Percentiles rank a stretch among this genome's conserved stretches.
Evolutionary conservation across 2,888 invertebrate genomes (phyloP).

Genomic region (Petrolisthes manimaculis): DNA sequence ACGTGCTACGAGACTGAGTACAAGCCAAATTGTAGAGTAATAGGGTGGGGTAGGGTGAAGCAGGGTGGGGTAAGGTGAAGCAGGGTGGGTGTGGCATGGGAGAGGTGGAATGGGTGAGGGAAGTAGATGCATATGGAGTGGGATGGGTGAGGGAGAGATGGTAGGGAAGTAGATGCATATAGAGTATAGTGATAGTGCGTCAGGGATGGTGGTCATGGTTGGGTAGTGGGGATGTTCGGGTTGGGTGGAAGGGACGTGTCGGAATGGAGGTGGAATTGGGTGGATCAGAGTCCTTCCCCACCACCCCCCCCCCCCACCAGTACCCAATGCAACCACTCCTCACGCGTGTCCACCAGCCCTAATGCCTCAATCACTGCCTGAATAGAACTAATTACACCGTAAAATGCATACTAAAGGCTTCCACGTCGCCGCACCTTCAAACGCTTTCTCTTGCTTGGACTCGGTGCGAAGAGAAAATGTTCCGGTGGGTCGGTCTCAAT

Average conservation of each 20-base stretch:
- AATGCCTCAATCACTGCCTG: constrained; percentile 53
- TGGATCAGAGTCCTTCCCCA: not conserved
- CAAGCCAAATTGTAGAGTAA: not conserved
- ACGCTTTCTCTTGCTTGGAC: constrained; percentile 40
- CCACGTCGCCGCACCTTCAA: constrained; percentile 31
- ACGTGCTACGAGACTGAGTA: not conserved
- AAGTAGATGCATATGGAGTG: not conserved
- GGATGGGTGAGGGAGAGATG: not conserved
- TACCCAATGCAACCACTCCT: not conserved
- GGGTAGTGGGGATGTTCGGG: not conserved
- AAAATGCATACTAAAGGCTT: constrained; percentile 53
- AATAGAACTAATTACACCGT: constrained; percentile 57
- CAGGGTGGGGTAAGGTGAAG: not conserved
- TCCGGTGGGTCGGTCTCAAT: too few relatives aligned
- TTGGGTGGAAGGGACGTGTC: not conserved
- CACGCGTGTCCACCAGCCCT: constrained; percentile 44
- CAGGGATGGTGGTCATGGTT: not conserved
- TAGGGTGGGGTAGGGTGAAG: not conserved
- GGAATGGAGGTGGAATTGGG: not conserved
- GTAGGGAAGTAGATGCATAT: not conserved
- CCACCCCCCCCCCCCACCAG: not conserved
- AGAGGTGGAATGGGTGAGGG: not conserved
- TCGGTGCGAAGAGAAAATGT: not conserved
- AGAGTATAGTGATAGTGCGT: not conserved
- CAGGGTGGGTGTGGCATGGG: not conserved